Evolutionary conservation across 2,797 vertebrate genomes (phyloP).

Genomic region (Rhabdomys pumilio): DNA sequence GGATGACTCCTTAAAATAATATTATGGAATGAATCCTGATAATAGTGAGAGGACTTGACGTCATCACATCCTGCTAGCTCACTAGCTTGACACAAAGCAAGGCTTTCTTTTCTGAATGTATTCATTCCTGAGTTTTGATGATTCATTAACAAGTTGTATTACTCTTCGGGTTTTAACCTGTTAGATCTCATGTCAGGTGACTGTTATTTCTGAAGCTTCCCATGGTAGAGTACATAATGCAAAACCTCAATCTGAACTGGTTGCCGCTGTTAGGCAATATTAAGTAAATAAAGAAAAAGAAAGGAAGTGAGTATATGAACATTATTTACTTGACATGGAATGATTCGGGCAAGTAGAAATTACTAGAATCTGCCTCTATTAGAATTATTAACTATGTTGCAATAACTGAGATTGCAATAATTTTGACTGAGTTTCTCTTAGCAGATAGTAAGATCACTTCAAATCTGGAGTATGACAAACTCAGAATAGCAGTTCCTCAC

Average conservation of each 20-base stretch:
- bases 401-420: background rate
- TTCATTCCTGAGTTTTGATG: background rate
- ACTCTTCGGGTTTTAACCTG: background rate
- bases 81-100: background rate
- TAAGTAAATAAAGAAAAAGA: background rate
- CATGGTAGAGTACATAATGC: background rate
- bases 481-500: background rate
- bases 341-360: background rate
- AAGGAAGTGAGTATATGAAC: background rate
- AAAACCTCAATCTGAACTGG: background rate
- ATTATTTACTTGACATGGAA: background rate
- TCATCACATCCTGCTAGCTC: background rate
- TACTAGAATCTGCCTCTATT: background rate
- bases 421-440: conserved; percentile 45
- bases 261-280: background rate
- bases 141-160: background rate
- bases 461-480: background rate
- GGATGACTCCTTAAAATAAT: background rate
- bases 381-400: background rate
- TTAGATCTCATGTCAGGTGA: background rate
- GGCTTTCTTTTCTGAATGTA: background rate
- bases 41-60: background rate
- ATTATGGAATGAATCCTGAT: background rate
- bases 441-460: background rate
- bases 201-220: background rate